Conservation (phyloP, 2,888 invertebrate genomes). For the Anorthoa munda region DNA sequence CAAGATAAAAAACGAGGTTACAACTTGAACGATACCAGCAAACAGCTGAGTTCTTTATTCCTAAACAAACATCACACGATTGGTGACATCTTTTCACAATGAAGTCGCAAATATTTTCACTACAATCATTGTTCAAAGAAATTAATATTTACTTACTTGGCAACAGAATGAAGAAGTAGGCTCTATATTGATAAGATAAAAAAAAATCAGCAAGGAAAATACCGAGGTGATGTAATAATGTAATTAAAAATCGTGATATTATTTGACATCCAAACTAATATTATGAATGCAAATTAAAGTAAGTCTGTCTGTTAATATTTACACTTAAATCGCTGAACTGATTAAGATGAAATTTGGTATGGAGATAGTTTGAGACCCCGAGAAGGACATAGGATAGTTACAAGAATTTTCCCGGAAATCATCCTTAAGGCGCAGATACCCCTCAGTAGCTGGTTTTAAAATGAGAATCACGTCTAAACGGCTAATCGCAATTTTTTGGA, state of each 20-base stretch:
- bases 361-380: too few species aligned
- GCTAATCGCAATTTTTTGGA: too few species aligned
- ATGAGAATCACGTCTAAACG: too few species aligned
- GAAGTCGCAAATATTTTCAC: conserved; percentile 19
- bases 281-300: too few species aligned
- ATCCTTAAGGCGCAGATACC: too few species aligned
- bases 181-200: conserved; percentile 7
- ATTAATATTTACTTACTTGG: conserved; percentile 41
- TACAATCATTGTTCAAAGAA: conserved; percentile 27
- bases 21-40: not conserved
- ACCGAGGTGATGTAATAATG: conserved; percentile 17
- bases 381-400: too few species aligned
- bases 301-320: too few species aligned
- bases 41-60: conserved; percentile 1
- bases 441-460: too few species aligned
- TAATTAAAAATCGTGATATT: not conserved
- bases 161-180: conserved; percentile 4
- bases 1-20: conserved; percentile 7
- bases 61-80: conserved; percentile 13
- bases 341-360: too few species aligned
- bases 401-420: too few species aligned
- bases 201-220: conserved; percentile 27
- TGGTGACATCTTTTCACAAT: conserved; percentile 22
- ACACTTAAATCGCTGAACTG: too few species aligned
- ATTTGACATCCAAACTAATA: not conserved